These are phyloP conservation scores for Lasioglossum morio DNA, from an alignment of 2,888 invertebrate genomes.

Conservation along the genomic window DNA sequence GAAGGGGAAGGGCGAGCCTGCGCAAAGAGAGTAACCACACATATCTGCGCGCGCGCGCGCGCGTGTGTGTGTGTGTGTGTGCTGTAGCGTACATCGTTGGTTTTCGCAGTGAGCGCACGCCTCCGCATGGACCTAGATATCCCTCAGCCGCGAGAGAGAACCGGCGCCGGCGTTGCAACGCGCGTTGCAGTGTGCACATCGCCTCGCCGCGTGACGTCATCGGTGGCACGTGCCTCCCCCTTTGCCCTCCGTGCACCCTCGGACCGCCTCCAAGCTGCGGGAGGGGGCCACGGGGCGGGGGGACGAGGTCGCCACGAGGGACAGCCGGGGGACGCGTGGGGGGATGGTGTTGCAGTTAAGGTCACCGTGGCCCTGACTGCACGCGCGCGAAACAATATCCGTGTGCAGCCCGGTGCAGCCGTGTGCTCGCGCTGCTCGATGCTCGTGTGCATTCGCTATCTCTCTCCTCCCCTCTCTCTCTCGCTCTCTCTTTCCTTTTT, in stretches of 20 bases:
- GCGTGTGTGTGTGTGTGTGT: no score
- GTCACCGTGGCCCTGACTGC: constrained; percentile 87
- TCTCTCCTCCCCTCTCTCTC: background rate
- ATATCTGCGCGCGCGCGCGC: no score
- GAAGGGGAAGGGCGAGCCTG: background rate
- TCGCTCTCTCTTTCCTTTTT: no score
- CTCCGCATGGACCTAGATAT: constrained; percentile 68
- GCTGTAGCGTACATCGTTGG: no score
- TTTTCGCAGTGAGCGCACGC: constrained; percentile 40
- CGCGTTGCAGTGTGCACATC: constrained; percentile 86
- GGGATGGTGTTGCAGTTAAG: constrained; percentile 86
- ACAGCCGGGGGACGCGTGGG: constrained; percentile 64
- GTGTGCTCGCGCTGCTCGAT: background rate
- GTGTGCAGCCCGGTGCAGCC: constrained; percentile 65
- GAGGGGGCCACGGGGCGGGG: constrained; percentile 42
- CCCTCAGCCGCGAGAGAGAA: constrained; percentile 76
- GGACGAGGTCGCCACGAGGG: constrained; percentile 28
- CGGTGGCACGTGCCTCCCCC: constrained; percentile 81
- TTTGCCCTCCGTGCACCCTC: constrained; percentile 62
- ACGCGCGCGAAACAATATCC: constrained; percentile 83
- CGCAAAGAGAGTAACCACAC: background rate
- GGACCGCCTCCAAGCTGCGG: constrained; percentile 38
- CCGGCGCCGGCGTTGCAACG: constrained; percentile 83
- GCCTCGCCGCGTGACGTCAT: constrained; percentile 80
- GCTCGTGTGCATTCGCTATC: background rate